Evolutionary conservation across 2,888 invertebrate species (phyloP).

Genomic region (Tridacna gigas): DNA sequence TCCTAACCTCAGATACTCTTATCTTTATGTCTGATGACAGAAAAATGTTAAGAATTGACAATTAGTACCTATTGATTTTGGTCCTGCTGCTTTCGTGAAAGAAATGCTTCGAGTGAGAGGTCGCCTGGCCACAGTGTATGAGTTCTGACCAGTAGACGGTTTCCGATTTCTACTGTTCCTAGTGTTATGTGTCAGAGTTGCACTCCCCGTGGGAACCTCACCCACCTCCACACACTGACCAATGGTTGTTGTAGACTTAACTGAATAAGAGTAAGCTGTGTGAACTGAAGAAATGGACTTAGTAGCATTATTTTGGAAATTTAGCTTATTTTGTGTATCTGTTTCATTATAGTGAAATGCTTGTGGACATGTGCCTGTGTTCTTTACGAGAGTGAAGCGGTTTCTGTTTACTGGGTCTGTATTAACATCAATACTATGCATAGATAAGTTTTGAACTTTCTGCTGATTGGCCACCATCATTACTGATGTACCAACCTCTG

Average conservation of each 20-base stretch:
- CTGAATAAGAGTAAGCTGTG: conserved; percentile 18
- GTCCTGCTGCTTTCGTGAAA: background rate
- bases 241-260: background rate
- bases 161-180: background rate
- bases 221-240: conserved; percentile 17
- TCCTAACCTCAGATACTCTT: too few relatives aligned
- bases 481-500: conserved; percentile 60
- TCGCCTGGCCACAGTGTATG: background rate
- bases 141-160: background rate
- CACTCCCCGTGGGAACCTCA: background rate
- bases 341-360: background rate
- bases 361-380: background rate
- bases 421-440: background rate
- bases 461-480: conserved; percentile 8
- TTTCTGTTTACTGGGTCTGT: background rate
- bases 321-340: background rate
- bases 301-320: background rate
- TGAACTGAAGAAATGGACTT: background rate
- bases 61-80: background rate
- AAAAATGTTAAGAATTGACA: background rate
- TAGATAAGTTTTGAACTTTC: background rate
- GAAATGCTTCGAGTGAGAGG: conserved; percentile 9
- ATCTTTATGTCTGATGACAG: too few relatives aligned
- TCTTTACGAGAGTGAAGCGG: background rate
- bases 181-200: background rate